phyloP scores from a whole-genome alignment of 2,888 invertebrate genomes.

The Caenorhabditis sulstoni region DNA sequence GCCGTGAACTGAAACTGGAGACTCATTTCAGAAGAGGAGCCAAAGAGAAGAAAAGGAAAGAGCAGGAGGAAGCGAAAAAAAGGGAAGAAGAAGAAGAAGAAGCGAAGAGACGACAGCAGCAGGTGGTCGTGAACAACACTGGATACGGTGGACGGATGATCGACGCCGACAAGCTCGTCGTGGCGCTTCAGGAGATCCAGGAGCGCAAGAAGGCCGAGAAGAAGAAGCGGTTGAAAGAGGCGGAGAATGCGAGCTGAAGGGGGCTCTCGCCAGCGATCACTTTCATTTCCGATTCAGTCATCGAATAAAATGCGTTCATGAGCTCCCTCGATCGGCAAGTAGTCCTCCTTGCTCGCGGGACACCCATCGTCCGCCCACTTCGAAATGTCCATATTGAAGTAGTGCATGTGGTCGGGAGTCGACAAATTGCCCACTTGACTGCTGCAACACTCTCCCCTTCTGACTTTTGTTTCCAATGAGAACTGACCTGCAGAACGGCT shows the following conservation, averaged over 20 bases:
- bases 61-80: conserved; percentile 24
- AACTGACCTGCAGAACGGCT: conserved; percentile 32
- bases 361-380: conserved; percentile 46
- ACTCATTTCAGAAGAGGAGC: conserved; percentile 49
- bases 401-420: conserved; percentile 35
- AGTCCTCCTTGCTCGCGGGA: conserved; percentile 38
- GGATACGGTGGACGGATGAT: conserved; percentile 58
- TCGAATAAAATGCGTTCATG: conserved; percentile 9
- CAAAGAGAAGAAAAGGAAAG: conserved; percentile 33
- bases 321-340: conserved; percentile 10
- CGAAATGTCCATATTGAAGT: conserved; percentile 36
- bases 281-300: conserved; percentile 3
- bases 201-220: conserved; percentile 60
- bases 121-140: conserved; percentile 25
- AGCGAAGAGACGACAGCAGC: conserved; percentile 30
- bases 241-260: conserved; percentile 26
- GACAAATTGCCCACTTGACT: conserved; percentile 19
- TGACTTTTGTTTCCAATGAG: background rate
- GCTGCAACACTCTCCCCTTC: conserved; percentile 4
- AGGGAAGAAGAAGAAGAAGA: conserved; percentile 33
- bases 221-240: conserved; percentile 51
- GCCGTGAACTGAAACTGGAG: too few relatives aligned
- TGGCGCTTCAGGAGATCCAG: conserved; percentile 56
- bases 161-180: conserved; percentile 65
- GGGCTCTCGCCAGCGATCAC: background rate